Evolutionary conservation across 2,888 invertebrate genomes (phyloP), one percentile per base, ranked within the genome.

Genomic region (Parnassius orleans): DNA sequence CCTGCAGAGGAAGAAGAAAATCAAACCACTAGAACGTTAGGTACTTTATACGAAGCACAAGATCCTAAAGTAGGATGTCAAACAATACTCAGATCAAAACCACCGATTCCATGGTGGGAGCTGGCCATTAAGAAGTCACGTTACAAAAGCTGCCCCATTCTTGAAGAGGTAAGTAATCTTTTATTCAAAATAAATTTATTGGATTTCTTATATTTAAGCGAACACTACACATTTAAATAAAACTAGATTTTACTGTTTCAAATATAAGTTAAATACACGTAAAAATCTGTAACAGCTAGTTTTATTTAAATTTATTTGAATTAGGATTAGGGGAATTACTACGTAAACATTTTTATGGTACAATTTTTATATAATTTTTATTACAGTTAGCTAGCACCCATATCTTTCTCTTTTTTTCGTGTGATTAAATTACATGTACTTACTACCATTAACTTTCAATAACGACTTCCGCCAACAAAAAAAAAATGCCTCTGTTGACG

Each of bases 21-120:
- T 58, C 72, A 81, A 78, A 71, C 86, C 2, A 81, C 88, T 1
- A 76, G 93, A 86, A 87, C 86, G 44, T 75, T 92, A 65, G 90
- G 90, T 55, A 92, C 92, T 43, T 77, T 92, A 55, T 92, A 92
- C 67, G 92, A 92, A 78, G 81, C 91, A 63, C 89, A 93, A 78
- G 94, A 95, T 78, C 93, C 94, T n/a, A 93, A 94, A 82, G 92
- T 95, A 65, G 94, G 94, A 46, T 94, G 93, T 71, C 94, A 94
- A 82, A 94, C 94, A 2, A 94, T 94, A 48, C 82, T 94, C 56
- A 86, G 94, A 46, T 92, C 93, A 63, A 95, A 94, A 73, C 95
- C 95, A 43, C 93, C 94, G 63, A 93, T 97, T 66, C 97, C 97
- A 0, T 97, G 97, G 97, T 97, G 96, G 95, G 97, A 97, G 85